Evolutionary conservation across 2,113 vertebrate species (phyloP), one percentile per base, ranked within the genome.

Genomic region (Erpornis zantholeuca): DNA sequence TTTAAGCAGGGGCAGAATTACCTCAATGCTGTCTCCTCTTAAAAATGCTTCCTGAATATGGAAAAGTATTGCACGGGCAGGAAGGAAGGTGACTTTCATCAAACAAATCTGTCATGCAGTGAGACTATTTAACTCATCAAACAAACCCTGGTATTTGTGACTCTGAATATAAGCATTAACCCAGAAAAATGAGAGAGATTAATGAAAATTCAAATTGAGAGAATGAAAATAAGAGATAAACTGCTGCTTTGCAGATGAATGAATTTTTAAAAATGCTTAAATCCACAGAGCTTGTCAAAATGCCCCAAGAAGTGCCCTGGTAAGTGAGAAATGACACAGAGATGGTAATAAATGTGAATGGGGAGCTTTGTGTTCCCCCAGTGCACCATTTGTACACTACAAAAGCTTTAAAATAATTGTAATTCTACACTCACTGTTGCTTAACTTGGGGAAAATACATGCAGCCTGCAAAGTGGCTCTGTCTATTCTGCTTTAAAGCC

Each of bases 31-130:
- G 94, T 89, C 96, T 94, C 56, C 83, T 95, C 89, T 91, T 94
- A 96, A 91, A 96, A 95, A 96, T 92, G 81, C 54, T 96, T 95
- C 94, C 94, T 96, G 95, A 94, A 97, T 95, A 95, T 96, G 94
- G 88, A 95, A 85, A 94, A 92, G 64, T 81, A 81, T 88, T 91
- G 91, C 95, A 86, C 42, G 86, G 77, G 31, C 83, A 96, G 96
- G 96, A 95, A 96, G 94, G 95, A 96, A 96, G 81, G 96, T 97
- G 93, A 96, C 86, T 96, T 97, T 96, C 95, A 96, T 97, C 94
- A 92, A 92, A 82, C 89, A 87, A 88, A 96, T 97, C 91, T 97
- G 94, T 97, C 94, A 94, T 79, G 93, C 88, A 87, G 70, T 38
- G 86, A 82, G 91, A 79, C 83, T 91, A 92, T 93, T 93, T 88